Percentiles rank a stretch among this genome's conserved stretches.
phyloP scores from a whole-genome alignment of 2,113 vertebrate species.

The Salvator merianae region DNA sequence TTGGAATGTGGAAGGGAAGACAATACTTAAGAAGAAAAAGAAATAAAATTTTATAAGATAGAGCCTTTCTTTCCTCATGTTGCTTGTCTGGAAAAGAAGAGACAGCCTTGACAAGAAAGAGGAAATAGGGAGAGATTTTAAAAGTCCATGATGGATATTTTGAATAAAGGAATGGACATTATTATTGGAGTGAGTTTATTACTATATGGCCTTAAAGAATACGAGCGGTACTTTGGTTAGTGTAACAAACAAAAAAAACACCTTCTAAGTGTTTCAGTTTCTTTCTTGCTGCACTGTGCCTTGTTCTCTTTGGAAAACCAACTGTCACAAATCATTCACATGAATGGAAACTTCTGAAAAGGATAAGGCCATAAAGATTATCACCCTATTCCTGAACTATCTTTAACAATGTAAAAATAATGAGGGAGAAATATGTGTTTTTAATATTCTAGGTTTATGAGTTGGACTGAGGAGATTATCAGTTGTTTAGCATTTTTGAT shows the following conservation, averaged over 20 bases:
- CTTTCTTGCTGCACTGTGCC: neutral
- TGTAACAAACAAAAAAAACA: slow-evolving; percentile 16
- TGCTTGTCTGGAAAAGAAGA: too few species aligned
- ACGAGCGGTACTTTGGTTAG: neutral
- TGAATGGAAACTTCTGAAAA: accelerated
- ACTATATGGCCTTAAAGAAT: neutral
- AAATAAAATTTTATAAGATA: too few species aligned
- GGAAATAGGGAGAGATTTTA: neutral
- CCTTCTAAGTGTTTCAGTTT: neutral
- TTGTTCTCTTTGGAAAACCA: neutral
- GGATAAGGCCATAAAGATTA: neutral
- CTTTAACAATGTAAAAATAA: neutral
- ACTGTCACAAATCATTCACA: neutral
- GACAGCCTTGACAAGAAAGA: too few species aligned
- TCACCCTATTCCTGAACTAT: neutral
- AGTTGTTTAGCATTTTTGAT: slow-evolving; percentile 2
- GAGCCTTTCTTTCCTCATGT: too few species aligned
- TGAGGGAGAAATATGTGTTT: neutral
- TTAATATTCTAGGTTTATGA: neutral
- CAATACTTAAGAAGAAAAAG: too few species aligned
- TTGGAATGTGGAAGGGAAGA: too few species aligned
- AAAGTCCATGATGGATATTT: slow-evolving; percentile 7
- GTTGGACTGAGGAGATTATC: neutral
- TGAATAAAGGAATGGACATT: slow-evolving; percentile 3
- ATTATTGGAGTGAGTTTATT: neutral